phyloP scores from a whole-genome alignment of 1,140 invertebrate genomes.

The Rhagoletis pomonella region DNA sequence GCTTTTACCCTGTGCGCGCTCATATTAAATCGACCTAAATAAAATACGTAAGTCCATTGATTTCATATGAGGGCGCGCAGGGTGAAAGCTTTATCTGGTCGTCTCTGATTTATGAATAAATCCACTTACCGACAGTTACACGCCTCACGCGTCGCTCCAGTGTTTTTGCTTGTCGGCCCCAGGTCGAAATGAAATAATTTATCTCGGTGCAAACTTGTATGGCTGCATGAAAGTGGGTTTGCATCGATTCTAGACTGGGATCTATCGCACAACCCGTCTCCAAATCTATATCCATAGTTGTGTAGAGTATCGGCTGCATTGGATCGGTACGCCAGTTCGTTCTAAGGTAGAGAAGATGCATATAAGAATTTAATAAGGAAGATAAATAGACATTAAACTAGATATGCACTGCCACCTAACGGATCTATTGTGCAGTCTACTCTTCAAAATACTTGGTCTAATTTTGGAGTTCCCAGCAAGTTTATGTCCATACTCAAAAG shows the following conservation, averaged over 20 bases:
- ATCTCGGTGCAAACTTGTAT: slow-evolving; percentile 65
- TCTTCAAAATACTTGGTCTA: too few species aligned
- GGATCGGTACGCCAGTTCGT: slow-evolving; percentile 63
- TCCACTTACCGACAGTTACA: slow-evolving; percentile 61
- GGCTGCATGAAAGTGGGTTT: slow-evolving; percentile 64
- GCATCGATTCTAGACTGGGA: slow-evolving; percentile 64
- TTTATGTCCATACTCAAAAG: too few species aligned
- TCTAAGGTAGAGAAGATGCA: slow-evolving; percentile 50
- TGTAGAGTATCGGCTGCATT: slow-evolving; percentile 63
- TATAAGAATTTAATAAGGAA: too few species aligned
- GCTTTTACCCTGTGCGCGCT: too few species aligned
- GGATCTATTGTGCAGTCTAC: too few species aligned
- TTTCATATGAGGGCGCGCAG: neutral
- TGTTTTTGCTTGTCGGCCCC: slow-evolving; percentile 65
- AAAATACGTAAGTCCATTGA: neutral
- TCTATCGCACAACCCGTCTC: slow-evolving; percentile 62
- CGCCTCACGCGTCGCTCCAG: slow-evolving; percentile 60
- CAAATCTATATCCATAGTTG: slow-evolving; percentile 64
- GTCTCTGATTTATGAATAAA: too few species aligned
- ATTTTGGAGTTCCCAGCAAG: too few species aligned
- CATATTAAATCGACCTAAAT: too few species aligned
- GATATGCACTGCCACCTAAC: too few species aligned
- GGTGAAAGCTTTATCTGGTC: neutral
- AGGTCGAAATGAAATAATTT: slow-evolving; percentile 65
- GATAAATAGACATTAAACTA: too few species aligned